phyloP scores from a whole-genome alignment of 2,113 vertebrate genomes.

The Aleadryas rufinucha region DNA sequence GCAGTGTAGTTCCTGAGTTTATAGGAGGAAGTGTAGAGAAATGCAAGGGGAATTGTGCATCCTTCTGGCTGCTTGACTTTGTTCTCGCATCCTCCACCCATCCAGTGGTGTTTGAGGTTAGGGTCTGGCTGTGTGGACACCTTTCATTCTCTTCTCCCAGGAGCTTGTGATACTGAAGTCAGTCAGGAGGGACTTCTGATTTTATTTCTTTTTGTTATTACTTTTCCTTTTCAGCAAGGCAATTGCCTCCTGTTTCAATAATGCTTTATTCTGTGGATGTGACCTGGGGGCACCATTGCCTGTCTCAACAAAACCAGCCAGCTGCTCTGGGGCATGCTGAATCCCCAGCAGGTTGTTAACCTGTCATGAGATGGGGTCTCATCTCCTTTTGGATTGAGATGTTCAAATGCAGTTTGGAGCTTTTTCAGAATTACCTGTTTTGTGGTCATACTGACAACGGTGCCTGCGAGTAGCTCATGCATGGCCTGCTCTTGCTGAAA shows the following conservation, averaged over 20 bases:
- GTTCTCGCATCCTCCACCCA: neutral
- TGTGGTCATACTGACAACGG: rapidly evolving
- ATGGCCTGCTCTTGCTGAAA: neutral
- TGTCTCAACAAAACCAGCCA: neutral
- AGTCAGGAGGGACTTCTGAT: neutral
- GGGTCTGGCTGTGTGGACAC: neutral
- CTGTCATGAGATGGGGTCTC: neutral
- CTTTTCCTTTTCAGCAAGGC: neutral
- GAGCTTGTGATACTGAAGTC: neutral
- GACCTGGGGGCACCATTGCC: rapidly evolving
- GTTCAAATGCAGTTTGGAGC: neutral
- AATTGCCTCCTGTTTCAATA: neutral
- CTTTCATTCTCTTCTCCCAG: neutral
- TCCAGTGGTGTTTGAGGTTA: neutral
- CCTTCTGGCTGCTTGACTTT: neutral
- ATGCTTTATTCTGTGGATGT: neutral
- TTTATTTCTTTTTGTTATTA: neutral
- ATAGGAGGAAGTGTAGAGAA: neutral
- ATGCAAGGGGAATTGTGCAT: rapidly evolving
- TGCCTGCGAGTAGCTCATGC: rapidly evolving
- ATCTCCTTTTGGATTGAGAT: neutral
- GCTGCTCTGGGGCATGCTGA: neutral
- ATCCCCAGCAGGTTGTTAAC: neutral
- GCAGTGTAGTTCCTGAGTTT: neutral
- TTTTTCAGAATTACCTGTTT: neutral